Evolutionary conservation across 2,113 vertebrate genomes (phyloP).

Genomic region (Ramphastos sulfuratus): DNA sequence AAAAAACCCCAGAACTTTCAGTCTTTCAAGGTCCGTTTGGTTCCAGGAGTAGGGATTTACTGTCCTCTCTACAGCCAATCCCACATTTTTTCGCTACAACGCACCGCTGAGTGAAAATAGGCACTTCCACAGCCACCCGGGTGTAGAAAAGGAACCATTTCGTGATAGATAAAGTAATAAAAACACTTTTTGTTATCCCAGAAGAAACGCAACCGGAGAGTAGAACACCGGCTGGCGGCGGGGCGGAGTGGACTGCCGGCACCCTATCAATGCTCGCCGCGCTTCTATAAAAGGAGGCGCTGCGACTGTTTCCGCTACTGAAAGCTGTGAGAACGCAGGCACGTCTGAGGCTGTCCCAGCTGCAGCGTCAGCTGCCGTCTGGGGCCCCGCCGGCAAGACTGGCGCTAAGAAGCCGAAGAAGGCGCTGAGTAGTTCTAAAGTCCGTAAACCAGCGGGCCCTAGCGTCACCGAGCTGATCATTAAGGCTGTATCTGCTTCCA

Average conservation of each 20-base stretch:
- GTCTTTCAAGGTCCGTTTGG: neutral
- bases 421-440: constrained; percentile 54
- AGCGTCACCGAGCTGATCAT: constrained; percentile 65
- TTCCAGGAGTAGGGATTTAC: neutral
- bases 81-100: neutral
- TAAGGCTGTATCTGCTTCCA: constrained; percentile 73
- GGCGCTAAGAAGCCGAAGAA: constrained; percentile 73
- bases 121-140: neutral
- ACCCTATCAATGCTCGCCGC: constrained; percentile 69
- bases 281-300: constrained; percentile 66
- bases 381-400: constrained; percentile 64
- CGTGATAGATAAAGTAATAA: neutral
- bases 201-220: constrained; percentile 55
- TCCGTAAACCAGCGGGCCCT: neutral
- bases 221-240: neutral
- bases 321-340: fast-evolving
- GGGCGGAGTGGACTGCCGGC: neutral
- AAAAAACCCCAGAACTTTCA: constrained; percentile 13
- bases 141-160: neutral
- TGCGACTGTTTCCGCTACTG: fast-evolving
- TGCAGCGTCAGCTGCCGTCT: neutral
- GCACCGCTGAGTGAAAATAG: fast-evolving
- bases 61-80: neutral
- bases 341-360: constrained; percentile 56
- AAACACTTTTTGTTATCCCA: neutral